A percentile compares a stretch with the other conserved stretches of the same genome.
Evolutionary conservation across 2,888 invertebrate genomes (phyloP).

Genomic region (Eudemis profundana): DNA sequence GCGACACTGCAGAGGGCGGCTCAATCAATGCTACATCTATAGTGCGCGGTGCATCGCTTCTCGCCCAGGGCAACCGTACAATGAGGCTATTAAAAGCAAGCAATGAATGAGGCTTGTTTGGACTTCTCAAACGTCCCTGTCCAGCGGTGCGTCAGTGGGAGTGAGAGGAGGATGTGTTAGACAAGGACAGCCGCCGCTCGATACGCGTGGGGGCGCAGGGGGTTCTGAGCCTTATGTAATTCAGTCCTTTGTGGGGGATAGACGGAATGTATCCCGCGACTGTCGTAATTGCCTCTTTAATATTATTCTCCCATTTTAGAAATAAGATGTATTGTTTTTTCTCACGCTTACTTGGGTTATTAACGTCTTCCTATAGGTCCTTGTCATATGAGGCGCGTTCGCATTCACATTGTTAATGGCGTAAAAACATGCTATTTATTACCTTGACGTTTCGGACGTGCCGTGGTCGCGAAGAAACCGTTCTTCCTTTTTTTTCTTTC

Average conservation of each 20-base stretch:
- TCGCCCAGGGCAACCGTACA: slow-evolving; percentile 51
- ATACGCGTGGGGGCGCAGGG: slow-evolving; percentile 55
- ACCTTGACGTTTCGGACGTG: no score
- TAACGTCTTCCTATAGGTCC: no score
- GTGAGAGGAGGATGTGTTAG: slow-evolving; percentile 54
- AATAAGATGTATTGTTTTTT: slow-evolving; percentile 42
- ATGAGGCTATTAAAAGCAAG: slow-evolving; percentile 54
- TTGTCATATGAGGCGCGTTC: no score
- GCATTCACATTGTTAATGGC: no score
- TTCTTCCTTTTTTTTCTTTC: no score
- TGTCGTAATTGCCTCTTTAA: slow-evolving; percentile 64
- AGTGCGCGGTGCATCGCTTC: slow-evolving; percentile 57
- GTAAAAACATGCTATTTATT: no score
- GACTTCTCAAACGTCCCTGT: slow-evolving; percentile 47
- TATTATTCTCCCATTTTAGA: slow-evolving; percentile 55
- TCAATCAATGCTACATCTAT: slow-evolving; percentile 54
- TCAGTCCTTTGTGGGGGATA: slow-evolving; percentile 60
- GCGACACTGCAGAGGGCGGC: slow-evolving; percentile 46
- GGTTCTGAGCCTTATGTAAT: slow-evolving; percentile 51
- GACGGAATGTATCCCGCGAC: slow-evolving; percentile 59
- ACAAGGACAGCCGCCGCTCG: slow-evolving; percentile 64
- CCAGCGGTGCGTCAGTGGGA: slow-evolving; percentile 46
- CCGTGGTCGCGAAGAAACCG: no score
- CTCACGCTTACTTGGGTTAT: no score
- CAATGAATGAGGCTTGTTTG: slow-evolving; percentile 60